These are phyloP conservation scores for Hyposoter dolosus DNA, from an alignment of 2,888 invertebrate genomes.

Conservation along the genomic window DNA sequence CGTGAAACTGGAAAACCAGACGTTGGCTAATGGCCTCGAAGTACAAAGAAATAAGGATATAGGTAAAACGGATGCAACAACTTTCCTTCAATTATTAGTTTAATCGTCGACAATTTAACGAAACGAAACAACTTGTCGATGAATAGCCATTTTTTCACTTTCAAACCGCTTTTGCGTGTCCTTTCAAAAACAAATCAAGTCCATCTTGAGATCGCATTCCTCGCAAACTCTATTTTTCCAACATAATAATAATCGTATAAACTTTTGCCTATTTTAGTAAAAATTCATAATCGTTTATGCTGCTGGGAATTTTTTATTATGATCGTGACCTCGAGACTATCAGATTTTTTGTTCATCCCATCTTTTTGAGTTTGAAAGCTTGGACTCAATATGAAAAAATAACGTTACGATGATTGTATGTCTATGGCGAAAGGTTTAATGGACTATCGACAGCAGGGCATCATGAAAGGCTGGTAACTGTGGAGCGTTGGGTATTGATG, in stretches of 20 bases:
- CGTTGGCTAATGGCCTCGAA: slow-evolving; percentile 18
- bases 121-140: not conserved
- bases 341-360: slow-evolving; percentile 30
- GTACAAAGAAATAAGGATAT: slow-evolving; percentile 14
- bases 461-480: slow-evolving; percentile 59
- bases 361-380: slow-evolving; percentile 35
- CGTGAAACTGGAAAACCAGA: slow-evolving; percentile 47
- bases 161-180: not conserved
- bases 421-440: slow-evolving; percentile 54
- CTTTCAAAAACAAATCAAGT: not conserved
- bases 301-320: not conserved
- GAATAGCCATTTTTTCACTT: not conserved
- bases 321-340: slow-evolving; percentile 1
- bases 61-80: not conserved
- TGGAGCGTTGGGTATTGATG: slow-evolving; percentile 46
- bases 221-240: not conserved
- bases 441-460: slow-evolving; percentile 62
- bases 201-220: not conserved
- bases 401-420: slow-evolving; percentile 41
- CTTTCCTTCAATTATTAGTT: not conserved
- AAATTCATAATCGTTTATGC: not conserved
- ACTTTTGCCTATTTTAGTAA: not conserved
- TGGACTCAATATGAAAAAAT: slow-evolving; percentile 6
- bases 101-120: not conserved
- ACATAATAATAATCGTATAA: not conserved